Base-by-base conservation (phyloP, 2,113 vertebrate genomes). In the Chloropsis hardwickii region DNA sequence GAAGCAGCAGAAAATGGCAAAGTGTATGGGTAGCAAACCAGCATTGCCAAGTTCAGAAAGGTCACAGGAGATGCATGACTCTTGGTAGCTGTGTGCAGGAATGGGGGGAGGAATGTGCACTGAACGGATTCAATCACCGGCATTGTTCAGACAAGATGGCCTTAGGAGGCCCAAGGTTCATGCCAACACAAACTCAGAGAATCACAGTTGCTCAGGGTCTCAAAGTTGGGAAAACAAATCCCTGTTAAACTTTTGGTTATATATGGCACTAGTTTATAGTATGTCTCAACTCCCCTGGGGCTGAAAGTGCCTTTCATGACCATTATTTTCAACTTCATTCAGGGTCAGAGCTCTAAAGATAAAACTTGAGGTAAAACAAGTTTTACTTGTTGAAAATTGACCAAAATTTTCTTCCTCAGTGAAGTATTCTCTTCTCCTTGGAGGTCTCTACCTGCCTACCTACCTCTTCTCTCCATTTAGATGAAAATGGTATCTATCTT, bases 191-290 rank as follows among this genome's bases (percentile, higher is more conserved):
- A 94, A 94, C 87, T 82, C 0, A 0, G 24, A 61, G 42, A 92
- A 48, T 82, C 45, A 76, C 45, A 76, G 61, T 92, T 85, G 33
- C 39, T 89, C 65, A 95, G 53, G 45, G 77, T 94, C 86, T 87
- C 81, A 80, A 69, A 87, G 60, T 74, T 91, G 82, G 81, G 76
- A 94, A 95, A 93, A 88, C 65, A 95, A 88, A 88, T 67, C 35
- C 69, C 35, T 0, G 5, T 92, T 94, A 74, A 54, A 71, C 56
- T 56, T 51, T 12, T 81, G 54, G 53, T 91, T 94, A 69, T 87
- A 53, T 54, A 84, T 27, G 42, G 50, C 45, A 72, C 33, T 35
- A 45, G 17, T 72, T 95, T 87, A 28, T 27, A 61, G 42, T 33
- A 73, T 0, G 1, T 28, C 35, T 85, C 57, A 73, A 40, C 23